phyloP scores from a whole-genome alignment of 2,888 invertebrate genomes.

The Invenusta paracnida region DNA sequence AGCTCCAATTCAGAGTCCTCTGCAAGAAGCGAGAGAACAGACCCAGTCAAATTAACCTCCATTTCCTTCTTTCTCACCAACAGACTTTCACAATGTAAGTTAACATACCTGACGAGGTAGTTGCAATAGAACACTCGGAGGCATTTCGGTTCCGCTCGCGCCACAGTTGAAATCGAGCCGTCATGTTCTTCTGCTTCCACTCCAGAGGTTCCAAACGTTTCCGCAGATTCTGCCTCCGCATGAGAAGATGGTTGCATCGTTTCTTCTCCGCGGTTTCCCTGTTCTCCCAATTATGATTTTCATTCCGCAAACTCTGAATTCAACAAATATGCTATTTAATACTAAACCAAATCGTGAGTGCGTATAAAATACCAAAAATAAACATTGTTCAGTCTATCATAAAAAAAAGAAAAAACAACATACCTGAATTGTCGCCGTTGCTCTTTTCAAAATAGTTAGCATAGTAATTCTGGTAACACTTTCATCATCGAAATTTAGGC shows the following conservation, averaged over 20 bases:
- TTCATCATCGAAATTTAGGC: constrained; percentile 32
- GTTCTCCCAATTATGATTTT: constrained; percentile 19
- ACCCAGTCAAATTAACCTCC: not conserved
- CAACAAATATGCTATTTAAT: not conserved
- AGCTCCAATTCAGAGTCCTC: not conserved
- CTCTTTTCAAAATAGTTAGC: constrained; percentile 34
- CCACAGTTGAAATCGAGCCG: not conserved
- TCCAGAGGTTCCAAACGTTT: constrained; percentile 15
- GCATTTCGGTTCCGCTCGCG: constrained; percentile 19
- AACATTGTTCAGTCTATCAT: not conserved
- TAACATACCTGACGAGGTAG: constrained; percentile 37
- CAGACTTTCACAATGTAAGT: no score
- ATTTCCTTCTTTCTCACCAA: not conserved
- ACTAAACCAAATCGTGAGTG: no score
- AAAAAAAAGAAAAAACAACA: no score
- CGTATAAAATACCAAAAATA: not conserved
- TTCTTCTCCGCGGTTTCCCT: not conserved
- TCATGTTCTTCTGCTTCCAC: constrained; percentile 20
- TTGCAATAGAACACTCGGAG: constrained; percentile 36
- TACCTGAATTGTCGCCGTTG: constrained; percentile 35
- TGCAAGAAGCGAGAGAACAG: not conserved
- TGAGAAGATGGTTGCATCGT: constrained; percentile 1
- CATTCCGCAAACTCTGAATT: not conserved
- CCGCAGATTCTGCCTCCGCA: not conserved
- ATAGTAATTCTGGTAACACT: constrained; percentile 34